Percentiles rank a stretch among this genome's conserved stretches.
Conservation (phyloP, 1,140 invertebrate species). For the Neodiprion pinetum region DNA sequence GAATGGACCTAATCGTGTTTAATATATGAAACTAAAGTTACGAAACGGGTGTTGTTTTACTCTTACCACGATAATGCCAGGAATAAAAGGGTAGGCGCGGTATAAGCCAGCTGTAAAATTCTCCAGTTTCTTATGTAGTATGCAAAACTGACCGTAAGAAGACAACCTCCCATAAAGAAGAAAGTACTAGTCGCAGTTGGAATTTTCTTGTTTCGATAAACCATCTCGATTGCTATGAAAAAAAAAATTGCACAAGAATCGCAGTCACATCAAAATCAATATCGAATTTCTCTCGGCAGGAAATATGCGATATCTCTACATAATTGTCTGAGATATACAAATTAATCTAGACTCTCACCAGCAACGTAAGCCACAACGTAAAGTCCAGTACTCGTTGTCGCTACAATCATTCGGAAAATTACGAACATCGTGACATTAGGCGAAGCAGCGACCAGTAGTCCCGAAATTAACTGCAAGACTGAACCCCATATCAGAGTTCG, state of each 20-base stretch:
- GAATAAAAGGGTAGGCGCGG: constrained; percentile 73
- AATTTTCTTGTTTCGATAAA: constrained; percentile 77
- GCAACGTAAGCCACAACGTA: constrained; percentile 82
- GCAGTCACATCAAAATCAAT: constrained; percentile 14
- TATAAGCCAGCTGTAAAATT: constrained; percentile 74
- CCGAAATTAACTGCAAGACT: constrained; percentile 73
- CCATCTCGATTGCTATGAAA: constrained; percentile 80
- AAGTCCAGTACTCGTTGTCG: constrained; percentile 76
- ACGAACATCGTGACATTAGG: constrained; percentile 75
- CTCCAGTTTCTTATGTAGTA: constrained; percentile 80
- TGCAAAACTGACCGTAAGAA: constrained; percentile 75
- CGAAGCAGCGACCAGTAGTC: constrained; percentile 69
- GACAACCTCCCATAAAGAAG: constrained; percentile 80
- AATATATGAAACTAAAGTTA: no score
- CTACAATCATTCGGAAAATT: constrained; percentile 72
- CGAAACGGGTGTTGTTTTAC: no score
- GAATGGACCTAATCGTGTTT: constrained; percentile 70
- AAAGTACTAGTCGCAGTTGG: constrained; percentile 78
- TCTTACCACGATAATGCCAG: constrained; percentile 80
- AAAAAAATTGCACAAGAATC: constrained; percentile 25
- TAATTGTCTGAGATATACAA: constrained; percentile 8
- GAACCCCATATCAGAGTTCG: constrained; percentile 75
- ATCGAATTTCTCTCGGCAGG: neutral
- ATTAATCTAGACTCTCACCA: constrained; percentile 57
- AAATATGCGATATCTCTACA: neutral